Conservation (phyloP, 2,113 vertebrate species). For the Melanerpes formicivorus region DNA sequence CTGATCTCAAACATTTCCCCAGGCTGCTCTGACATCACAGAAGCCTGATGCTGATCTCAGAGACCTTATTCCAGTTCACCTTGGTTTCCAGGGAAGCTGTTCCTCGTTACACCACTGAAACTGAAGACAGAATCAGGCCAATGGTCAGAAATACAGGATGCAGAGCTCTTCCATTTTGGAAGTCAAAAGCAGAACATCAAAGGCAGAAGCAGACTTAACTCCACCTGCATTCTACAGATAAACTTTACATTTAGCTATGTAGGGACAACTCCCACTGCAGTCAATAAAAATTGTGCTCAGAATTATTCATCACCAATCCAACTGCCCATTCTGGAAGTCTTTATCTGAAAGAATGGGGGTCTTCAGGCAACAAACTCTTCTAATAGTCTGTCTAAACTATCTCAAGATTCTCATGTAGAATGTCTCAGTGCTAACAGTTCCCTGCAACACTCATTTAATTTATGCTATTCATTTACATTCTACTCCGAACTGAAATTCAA, state of each 20-base stretch:
- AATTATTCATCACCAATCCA: not conserved
- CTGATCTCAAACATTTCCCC: slow-evolving; percentile 7
- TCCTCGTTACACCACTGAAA: not conserved
- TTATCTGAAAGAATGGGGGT: not conserved
- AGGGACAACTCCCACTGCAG: slow-evolving; percentile 3
- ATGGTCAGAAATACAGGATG: not conserved
- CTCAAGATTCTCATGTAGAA: not conserved
- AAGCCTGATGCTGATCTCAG: not conserved
- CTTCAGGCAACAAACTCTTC: not conserved
- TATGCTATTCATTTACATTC: slow-evolving; percentile 12
- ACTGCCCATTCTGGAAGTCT: not conserved
- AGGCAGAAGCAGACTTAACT: slow-evolving; percentile 29
- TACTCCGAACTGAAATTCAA: not conserved
- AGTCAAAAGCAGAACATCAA: slow-evolving; percentile 32
- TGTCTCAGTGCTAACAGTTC: not conserved
- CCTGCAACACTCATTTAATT: slow-evolving; percentile 8
- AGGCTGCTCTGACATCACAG: not conserved
- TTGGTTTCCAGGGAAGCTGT: not conserved
- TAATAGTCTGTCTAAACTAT: not conserved
- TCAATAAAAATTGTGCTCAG: slow-evolving; percentile 43
- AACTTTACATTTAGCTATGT: slow-evolving; percentile 52
- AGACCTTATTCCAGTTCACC: not conserved
- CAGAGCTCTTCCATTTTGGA: not conserved
- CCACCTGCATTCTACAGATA: slow-evolving; percentile 51
- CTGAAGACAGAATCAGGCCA: not conserved